Base-by-base conservation (phyloP, 2,113 vertebrate genomes). In the Grallaria varia region DNA sequence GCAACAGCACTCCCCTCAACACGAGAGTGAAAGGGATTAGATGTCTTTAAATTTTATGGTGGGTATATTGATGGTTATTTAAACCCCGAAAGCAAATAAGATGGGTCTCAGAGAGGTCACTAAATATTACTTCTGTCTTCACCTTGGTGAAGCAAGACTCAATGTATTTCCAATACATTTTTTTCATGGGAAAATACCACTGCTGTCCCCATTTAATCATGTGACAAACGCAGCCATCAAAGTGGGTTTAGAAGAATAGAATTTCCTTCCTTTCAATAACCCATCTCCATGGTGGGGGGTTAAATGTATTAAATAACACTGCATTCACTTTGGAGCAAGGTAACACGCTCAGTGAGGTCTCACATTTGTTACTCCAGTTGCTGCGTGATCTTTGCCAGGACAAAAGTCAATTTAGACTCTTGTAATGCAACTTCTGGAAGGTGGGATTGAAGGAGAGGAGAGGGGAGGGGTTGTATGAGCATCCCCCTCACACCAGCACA, bases 251-350 rank as follows among this genome's bases (percentile, higher is more conserved):
- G 94, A 88, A 95, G 93, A 92, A 96, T 88, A 97, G 82, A 90
- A 78, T 96, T 96, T 94, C 96, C 93, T 94, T 92, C 90, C 66
- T 95, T 94, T 96, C 91, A 91, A 93, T 91, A 93, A 95, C 92
- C 86, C 50, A 27, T 87, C 84, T 92, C 72, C 68, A 52, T 25
- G 47, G 31, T 12, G 14, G 4, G 33, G 31, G 56, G 75, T 93
- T 80, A 71, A 92, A 96, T 28, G 42, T 82, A 96, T 97, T 96
- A 96, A 97, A 96, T 96, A 96, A 89, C 63, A 44, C 72, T 52
- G 87, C 91, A 72, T 78, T 89, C 92, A 94, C 84, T 94, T 88
- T 94, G 52, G 83, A 94, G 72, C 94, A 96, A 97, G 95, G 96
- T 97, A 96, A 97, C 97, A 96, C 66, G 19, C 56, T 52, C 40